Conservation (phyloP, 1,140 invertebrate genomes). For the Berghia stephanieae region DNA sequence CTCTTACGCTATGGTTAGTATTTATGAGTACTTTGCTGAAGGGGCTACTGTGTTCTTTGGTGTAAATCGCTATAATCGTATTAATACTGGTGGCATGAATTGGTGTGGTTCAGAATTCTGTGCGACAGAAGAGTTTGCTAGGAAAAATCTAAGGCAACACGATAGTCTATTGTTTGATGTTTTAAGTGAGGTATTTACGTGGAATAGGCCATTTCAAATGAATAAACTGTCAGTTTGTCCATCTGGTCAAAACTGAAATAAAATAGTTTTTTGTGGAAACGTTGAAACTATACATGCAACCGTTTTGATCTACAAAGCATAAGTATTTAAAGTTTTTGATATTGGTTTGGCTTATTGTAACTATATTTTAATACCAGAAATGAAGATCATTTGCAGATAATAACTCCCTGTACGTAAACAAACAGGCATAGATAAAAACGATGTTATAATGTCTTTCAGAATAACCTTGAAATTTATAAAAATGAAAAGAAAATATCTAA, state of each 20-base stretch:
- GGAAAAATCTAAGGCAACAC: neutral
- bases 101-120: neutral
- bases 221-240: neutral
- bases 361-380: too few species aligned
- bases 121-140: neutral
- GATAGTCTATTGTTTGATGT: neutral
- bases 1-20: constrained; percentile 44
- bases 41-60: constrained; percentile 37
- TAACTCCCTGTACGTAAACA: too few species aligned
- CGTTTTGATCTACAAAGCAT: too few species aligned
- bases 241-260: constrained; percentile 25
- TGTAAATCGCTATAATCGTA: neutral
- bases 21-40: constrained; percentile 45
- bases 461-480: too few species aligned
- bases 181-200: constrained; percentile 4
- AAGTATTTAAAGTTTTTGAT: too few species aligned
- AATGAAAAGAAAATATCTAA: too few species aligned
- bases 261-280: too few species aligned
- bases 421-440: too few species aligned
- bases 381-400: too few species aligned
- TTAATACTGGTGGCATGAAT: constrained; percentile 20
- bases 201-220: neutral
- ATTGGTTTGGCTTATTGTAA: too few species aligned
- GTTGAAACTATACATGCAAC: too few species aligned
- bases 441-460: too few species aligned